Base-by-base conservation (phyloP, 2,888 invertebrate species). In the Allophyes oxyacanthae region DNA sequence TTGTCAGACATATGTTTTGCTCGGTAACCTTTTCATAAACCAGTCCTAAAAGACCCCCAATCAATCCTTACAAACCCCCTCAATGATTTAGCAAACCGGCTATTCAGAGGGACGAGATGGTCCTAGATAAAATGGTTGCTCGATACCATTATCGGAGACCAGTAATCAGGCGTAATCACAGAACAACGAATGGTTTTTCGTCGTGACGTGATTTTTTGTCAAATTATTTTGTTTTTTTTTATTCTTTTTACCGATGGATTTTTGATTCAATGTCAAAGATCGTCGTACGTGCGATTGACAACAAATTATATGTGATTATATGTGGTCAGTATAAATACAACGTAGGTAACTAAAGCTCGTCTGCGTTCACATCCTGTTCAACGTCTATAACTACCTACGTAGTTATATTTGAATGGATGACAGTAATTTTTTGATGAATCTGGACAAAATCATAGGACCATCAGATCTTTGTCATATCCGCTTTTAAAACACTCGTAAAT, bases 81-180 rank as follows among this genome's bases (percentile, higher is more conserved):
- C 48, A 57, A 7, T 25, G 55, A 33, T 51, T 82, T 57, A 1
- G 14, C 1, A 26, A 13, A 5, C 6, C 28, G 58, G 28, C 11
- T 9, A n/a, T n/a, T 9, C 50, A 57, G 78, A 72, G 81, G 60
- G 75, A 70, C 65, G 67, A 63, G 77, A 85, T n/a, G 78, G 83
- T 20, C 68, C 85, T 75, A 67, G 52, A 59, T 69, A 81, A 36
- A 78, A 28, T 81, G 82, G 90, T 48, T 57, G 68, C 64, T 69
- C 56, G 72, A 59, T 75, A 82, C 84, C 80, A 90, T 91, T 91
- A 91, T 89, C 89, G 86, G 83, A 88, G 85, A 87, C 85, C 82
- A 90, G 87, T 92, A 92, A 92, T 91, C 91, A 91, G 82, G 67
- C 79, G 86, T 88, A 91, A 91, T 91, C 89, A 90, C 82, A 84